Evolutionary conservation across 2,888 invertebrate species (phyloP), one percentile per base, ranked within the genome.

Genomic region (Zygogramma bicolorata): DNA sequence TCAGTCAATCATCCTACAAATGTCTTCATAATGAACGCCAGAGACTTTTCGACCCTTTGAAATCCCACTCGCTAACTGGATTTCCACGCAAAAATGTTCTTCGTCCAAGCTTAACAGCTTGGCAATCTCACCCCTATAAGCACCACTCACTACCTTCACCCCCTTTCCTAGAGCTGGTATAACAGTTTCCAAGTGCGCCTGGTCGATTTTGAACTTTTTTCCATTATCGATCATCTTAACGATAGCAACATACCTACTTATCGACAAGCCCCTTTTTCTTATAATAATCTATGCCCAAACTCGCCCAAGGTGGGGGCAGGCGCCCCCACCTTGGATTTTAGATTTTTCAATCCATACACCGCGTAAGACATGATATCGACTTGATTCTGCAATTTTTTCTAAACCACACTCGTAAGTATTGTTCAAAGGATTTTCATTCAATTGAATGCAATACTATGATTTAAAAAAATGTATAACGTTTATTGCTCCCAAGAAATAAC

Each of bases 101-200:
- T 95, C 92, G 79, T 96, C 89, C 0, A 98, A 88, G 49, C 89
- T 88, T 65, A 90, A 88, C 0, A 98, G 88, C 0, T 88, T 86
- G 0, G 95, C 97, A 40, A 87, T 88, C 65, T 88, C 86, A 0
- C 94, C 96, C n/a, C 95, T 89, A 86, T 97, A 94, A 0, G 94
- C 95, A 0, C 98, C 98, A 88, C 97, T 97, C 2, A 98, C 93
- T 72, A 98, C 92, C 70, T 92, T 85, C 7, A 99, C 93, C 5
- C 88, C 83, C 67, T 95, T 91, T 34, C 97, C 97, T 63, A 94
- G 88, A 0, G 95, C 94, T 0, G 99, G 99, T 80, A 99, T 96
- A 1, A 99, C 98, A 0, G 98, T 99, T 87, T 99, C 98, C 72
- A 99, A 86, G 86, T 98, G 95, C 65, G 93, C 93, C 89, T 95